Percentiles rank a stretch among this genome's conserved stretches.
These are phyloP conservation scores for Petromus typicus DNA, from an alignment of 2,113 vertebrate species.

Conservation along the genomic window DNA sequence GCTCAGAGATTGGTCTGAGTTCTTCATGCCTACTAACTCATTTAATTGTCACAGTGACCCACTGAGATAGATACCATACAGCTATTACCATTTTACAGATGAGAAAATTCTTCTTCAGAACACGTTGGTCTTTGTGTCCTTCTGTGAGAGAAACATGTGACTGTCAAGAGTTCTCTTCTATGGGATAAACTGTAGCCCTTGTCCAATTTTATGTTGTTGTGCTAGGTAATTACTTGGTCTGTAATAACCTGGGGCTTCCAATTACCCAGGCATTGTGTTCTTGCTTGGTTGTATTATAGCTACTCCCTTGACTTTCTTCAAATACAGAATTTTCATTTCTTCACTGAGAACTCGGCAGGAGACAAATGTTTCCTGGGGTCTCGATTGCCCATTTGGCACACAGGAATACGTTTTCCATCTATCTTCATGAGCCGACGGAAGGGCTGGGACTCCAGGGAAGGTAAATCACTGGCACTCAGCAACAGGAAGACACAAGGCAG, in stretches of 20 bases:
- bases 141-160: not conserved
- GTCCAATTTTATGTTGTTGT: not conserved
- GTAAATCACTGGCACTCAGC: not conserved
- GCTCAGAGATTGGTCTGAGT: not conserved
- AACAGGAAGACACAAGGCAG: not conserved
- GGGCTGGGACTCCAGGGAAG: not conserved
- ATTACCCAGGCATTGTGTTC: not conserved
- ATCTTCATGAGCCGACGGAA: not conserved
- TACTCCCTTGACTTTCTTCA: slow-evolving; percentile 44
- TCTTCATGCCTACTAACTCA: not conserved
- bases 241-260: not conserved
- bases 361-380: slow-evolving; percentile 7
- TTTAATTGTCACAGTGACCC: not conserved
- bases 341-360: slow-evolving; percentile 40
- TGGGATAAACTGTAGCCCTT: not conserved
- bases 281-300: not conserved
- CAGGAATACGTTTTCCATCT: not conserved
- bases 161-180: not conserved
- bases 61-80: not conserved
- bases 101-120: slow-evolving; percentile 28
- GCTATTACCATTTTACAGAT: slow-evolving; percentile 25
- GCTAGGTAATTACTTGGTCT: slow-evolving; percentile 9
- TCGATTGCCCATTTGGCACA: not conserved
- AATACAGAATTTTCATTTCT: slow-evolving; percentile 54
- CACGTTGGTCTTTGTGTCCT: not conserved